These are phyloP conservation scores for Steinernema khuongi DNA, from an alignment of 1,140 invertebrate species.

Conservation along the genomic window DNA sequence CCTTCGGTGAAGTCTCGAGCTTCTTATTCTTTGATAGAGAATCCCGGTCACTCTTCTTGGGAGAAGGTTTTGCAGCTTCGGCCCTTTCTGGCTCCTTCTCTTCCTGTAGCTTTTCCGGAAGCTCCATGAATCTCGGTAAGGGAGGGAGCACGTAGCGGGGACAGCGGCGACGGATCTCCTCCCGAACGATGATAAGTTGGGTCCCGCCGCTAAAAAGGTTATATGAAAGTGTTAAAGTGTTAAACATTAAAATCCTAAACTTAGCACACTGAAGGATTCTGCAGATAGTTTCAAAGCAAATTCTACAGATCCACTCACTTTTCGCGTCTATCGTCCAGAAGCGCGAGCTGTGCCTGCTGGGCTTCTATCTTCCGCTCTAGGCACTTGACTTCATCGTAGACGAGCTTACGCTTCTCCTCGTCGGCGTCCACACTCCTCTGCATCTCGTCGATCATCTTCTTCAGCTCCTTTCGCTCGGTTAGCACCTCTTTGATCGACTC, in stretches of 20 bases:
- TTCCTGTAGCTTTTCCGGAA: neutral
- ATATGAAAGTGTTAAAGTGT: neutral
- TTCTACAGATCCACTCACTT: too few relatives aligned
- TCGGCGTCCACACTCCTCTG: neutral
- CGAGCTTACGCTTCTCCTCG: neutral
- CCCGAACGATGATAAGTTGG: neutral
- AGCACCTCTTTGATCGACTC: neutral
- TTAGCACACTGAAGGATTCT: too few relatives aligned
- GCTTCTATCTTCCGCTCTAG: slow-evolving; percentile 4
- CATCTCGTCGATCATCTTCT: neutral
- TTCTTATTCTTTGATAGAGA: too few relatives aligned
- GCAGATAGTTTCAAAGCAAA: too few relatives aligned
- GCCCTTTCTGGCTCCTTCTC: neutral
- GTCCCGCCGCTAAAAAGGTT: neutral
- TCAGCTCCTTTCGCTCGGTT: neutral
- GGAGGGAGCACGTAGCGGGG: neutral
- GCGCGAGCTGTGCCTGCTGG: neutral
- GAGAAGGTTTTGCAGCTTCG: neutral
- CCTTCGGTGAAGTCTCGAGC: too few relatives aligned
- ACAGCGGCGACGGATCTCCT: neutral
- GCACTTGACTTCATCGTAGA: neutral
- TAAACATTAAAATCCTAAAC: neutral
- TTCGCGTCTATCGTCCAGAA: neutral
- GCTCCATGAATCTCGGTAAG: neutral
- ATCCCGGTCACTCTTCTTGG: neutral